A percentile compares a stretch with the other conserved stretches of the same genome.
Conservation (phyloP, 2,113 vertebrate species). For the Heterocephalus glaber region DNA sequence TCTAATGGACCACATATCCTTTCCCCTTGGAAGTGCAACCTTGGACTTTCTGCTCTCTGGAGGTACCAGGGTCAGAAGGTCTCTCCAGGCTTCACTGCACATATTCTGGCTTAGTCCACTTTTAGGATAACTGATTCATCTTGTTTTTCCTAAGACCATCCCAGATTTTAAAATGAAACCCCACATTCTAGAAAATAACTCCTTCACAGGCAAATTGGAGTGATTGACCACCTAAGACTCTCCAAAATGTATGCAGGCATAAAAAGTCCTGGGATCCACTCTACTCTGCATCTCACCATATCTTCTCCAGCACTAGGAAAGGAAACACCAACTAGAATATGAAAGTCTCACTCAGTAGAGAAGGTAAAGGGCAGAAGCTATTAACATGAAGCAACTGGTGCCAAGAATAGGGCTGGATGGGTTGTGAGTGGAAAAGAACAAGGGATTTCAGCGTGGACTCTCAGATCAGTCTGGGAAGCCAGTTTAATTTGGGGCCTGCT, state of each 20-base stretch:
- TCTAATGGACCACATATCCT: neutral
- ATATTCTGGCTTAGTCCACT: too few relatives aligned
- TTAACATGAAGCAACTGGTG: neutral
- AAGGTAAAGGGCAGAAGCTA: neutral
- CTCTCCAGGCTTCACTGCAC: neutral
- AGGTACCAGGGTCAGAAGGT: neutral
- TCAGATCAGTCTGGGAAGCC: neutral
- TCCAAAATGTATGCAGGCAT: neutral
- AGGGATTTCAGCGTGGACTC: neutral
- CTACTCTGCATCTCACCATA: too few relatives aligned
- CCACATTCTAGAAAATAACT: neutral
- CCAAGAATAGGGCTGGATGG: neutral
- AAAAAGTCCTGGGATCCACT: neutral
- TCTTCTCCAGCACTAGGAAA: neutral
- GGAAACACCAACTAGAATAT: neutral
- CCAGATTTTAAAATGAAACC: neutral
- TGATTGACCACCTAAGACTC: neutral
- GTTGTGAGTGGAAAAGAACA: neutral
- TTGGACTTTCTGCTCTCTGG: neutral
- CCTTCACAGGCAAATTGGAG: neutral
- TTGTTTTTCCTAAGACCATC: neutral
- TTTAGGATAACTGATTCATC: neutral
- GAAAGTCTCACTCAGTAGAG: neutral
- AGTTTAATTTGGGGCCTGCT: neutral
- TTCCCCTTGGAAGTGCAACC: neutral